A percentile compares a stretch with the other conserved stretches of the same genome.
phyloP scores from a whole-genome alignment of 2,113 vertebrate genomes.

The Delphinus delphis region DNA sequence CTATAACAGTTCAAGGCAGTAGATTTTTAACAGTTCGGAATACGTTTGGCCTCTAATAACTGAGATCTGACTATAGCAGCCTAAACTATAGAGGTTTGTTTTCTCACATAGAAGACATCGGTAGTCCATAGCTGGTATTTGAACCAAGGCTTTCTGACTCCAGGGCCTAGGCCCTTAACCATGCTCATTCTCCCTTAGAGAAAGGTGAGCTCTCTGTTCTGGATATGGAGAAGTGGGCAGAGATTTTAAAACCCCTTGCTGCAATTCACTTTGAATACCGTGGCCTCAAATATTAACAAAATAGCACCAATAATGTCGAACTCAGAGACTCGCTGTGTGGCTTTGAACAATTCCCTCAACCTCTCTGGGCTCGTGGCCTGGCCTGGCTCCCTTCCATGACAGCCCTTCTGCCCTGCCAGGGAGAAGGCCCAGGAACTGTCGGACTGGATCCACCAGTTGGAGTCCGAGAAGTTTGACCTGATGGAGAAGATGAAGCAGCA shows the following conservation, averaged over 20 bases:
- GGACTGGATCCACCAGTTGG: slow-evolving; percentile 91
- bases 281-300: background rate
- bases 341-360: no score
- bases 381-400: fast-evolving
- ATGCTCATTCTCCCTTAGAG: background rate
- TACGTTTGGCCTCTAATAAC: background rate
- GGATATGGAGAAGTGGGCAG: background rate
- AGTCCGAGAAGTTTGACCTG: slow-evolving; percentile 94
- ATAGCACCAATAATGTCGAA: fast-evolving
- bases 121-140: background rate
- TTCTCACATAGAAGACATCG: background rate
- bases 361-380: background rate
- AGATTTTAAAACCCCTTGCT: background rate
- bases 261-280: background rate
- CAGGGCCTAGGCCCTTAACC: background rate
- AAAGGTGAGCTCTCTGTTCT: background rate
- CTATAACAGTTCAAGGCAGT: background rate
- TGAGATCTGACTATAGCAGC: background rate
- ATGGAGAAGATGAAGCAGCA: slow-evolving; percentile 91
- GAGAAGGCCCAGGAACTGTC: slow-evolving; percentile 91
- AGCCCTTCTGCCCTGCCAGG: slow-evolving; percentile 68
- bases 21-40: background rate
- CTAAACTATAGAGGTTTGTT: background rate
- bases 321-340: background rate
- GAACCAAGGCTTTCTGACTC: background rate